A percentile compares a stretch with the other conserved stretches of the same genome.
Evolutionary conservation across 2,113 vertebrate species (phyloP).

Genomic region (Esox niger): DNA sequence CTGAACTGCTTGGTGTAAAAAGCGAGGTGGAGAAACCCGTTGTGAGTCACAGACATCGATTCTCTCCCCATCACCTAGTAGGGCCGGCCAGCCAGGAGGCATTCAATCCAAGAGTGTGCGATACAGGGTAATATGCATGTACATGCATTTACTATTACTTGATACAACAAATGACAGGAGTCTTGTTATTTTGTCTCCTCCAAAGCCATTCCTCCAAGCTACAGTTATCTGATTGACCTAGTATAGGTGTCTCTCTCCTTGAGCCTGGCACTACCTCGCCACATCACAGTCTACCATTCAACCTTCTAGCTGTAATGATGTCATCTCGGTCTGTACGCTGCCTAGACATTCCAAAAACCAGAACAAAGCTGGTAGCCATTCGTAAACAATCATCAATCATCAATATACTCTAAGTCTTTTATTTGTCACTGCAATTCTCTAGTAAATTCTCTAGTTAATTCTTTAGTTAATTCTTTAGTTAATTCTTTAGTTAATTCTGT

Average conservation of each 20-base stretch:
- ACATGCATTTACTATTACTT: slow-evolving; percentile 9
- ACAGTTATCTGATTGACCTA: slow-evolving; percentile 18
- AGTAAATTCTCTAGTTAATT: too few relatives aligned
- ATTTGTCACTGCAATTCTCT: too few relatives aligned
- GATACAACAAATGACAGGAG: slow-evolving; percentile 14
- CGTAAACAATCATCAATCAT: slow-evolving; percentile 70
- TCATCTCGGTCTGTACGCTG: slow-evolving; percentile 67
- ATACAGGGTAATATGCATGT: slow-evolving; percentile 9
- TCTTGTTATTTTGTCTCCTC: slow-evolving; percentile 19
- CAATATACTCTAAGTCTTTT: too few relatives aligned
- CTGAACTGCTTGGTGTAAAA: too few relatives aligned
- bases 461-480: slow-evolving; percentile 21
- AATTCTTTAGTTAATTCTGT: slow-evolving; percentile 21
- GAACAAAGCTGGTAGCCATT: slow-evolving; percentile 57
- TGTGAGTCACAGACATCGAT: too few relatives aligned
- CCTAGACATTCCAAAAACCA: slow-evolving; percentile 59
- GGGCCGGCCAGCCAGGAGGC: too few relatives aligned
- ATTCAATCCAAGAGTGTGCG: too few relatives aligned
- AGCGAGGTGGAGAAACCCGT: too few relatives aligned
- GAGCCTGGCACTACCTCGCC: slow-evolving; percentile 9
- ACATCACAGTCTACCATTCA: slow-evolving; percentile 42
- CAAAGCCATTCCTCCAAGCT: slow-evolving; percentile 17
- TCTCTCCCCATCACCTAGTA: too few relatives aligned
- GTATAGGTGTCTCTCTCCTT: slow-evolving; percentile 5
- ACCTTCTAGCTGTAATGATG: slow-evolving; percentile 60